Conservation (phyloP, 2,888 invertebrate genomes). For the Philereme transversata region DNA sequence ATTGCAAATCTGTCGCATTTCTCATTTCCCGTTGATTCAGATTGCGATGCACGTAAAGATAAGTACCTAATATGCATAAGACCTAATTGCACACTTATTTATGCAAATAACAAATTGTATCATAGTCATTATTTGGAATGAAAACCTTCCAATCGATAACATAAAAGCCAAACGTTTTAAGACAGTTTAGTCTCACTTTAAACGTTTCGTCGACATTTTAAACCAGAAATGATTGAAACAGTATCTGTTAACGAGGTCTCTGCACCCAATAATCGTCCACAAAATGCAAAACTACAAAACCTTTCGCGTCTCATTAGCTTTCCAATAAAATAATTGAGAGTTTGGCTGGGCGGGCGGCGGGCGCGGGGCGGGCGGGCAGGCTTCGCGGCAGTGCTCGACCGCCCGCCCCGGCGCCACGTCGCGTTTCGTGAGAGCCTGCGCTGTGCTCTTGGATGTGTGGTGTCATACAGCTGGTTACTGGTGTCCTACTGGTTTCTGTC, state of each 20-base stretch:
- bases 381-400: conserved; percentile 72
- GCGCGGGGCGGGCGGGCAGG: conserved; percentile 45
- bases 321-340: conserved; percentile 83
- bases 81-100: no score
- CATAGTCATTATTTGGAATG: no score
- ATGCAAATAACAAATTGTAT: no score
- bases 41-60: no score
- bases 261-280: conserved; percentile 22
- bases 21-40: no score
- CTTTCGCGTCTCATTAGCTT: conserved; percentile 76
- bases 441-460: conserved; percentile 35
- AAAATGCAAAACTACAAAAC: conserved; percentile 31
- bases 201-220: neutral
- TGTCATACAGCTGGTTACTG: conserved; percentile 1
- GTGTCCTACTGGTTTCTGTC: neutral
- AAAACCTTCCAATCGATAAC: no score
- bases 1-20: no score
- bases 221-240: neutral
- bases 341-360: conserved; percentile 54
- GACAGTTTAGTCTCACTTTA: no score
- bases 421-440: conserved; percentile 44
- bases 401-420: conserved; percentile 72
- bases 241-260: neutral
- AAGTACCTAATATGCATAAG: no score
- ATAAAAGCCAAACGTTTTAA: no score